Evolutionary conservation across 2,113 vertebrate species (phyloP), one percentile per base, ranked within the genome.

Genomic region (Engystomops pustulosus): DNA sequence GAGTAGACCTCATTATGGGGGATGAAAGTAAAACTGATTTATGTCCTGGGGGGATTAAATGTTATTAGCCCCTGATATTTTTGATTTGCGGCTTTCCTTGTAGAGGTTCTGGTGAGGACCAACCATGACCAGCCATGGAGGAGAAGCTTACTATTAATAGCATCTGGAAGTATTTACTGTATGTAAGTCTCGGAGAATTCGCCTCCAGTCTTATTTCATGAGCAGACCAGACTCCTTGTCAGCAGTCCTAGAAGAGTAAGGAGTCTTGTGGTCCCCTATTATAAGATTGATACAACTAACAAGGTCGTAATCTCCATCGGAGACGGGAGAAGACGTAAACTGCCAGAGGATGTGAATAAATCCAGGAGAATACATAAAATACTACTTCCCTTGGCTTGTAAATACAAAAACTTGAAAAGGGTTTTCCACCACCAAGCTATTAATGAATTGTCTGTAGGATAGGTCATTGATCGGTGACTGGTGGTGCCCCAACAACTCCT

Each of bases 141-240:
- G 62, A 67, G 30, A 67, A 11, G 27, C 15, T 17, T 20, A 34
- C 32, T 36, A 67, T 36, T 36, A 36, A 67, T 67, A 10, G 30
- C 62, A 67, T 67, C 62, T 67, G 62, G 62, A 67, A 67, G 27
- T 67, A 34, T 67, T 67, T 67, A 67, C 17, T 1, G 30, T 67
- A 36, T 67, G 62, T 36, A 67, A 67, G 15, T 67, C 30, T 25
- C 15, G 3, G 15, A 36, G 62, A 67, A 67, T 67, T 67, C 62
- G 1, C 62, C 36, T 32, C 18, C 30, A 67, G 32, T 4, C 12
- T 67, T 36, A 67, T 20, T 67, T 67, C 30, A 67, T 67, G 36
- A 36, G 62, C 62, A 7, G 62, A 2, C 62, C 62, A 67, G 62
- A 67, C 62, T 36, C 36, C 62, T 67, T 67, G 62, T 67, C 62